Evolutionary conservation across 2,113 vertebrate species (phyloP).

Genomic region (Gallinago paraguaiae): DNA sequence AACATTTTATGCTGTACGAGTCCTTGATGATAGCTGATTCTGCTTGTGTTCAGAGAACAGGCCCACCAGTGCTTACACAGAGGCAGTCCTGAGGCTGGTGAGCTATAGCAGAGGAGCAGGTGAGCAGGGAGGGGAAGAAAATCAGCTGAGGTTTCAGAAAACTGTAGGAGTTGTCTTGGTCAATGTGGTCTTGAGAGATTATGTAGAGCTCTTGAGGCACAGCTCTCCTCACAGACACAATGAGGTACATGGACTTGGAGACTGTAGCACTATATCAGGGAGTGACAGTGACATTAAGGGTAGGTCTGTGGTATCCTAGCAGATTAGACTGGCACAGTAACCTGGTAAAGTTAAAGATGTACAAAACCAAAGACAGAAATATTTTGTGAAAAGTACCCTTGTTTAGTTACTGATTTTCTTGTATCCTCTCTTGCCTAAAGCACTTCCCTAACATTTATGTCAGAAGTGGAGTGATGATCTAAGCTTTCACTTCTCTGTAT

Average conservation of each 20-base stretch:
- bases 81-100: not conserved
- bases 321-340: not conserved
- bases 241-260: not conserved
- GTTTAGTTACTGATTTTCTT: not conserved
- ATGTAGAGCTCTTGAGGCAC: accelerated
- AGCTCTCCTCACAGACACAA: not conserved
- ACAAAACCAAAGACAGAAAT: not conserved
- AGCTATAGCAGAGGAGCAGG: not conserved
- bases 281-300: not conserved
- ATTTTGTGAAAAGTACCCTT: not conserved
- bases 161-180: not conserved
- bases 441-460: not conserved
- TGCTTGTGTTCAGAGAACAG: not conserved
- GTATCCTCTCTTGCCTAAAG: not conserved
- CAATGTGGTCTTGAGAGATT: not conserved
- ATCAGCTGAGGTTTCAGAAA: not conserved
- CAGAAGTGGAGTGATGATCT: not conserved
- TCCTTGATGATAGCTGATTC: not conserved
- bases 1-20: accelerated
- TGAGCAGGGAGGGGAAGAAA: not conserved
- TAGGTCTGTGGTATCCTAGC: not conserved
- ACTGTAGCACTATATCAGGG: accelerated
- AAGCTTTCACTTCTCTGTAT: not conserved
- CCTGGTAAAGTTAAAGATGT: not conserved
- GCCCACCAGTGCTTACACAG: too few relatives aligned